Percentiles rank a stretch among this genome's conserved stretches.
Evolutionary conservation across 2,797 vertebrate species (phyloP).

Genomic region (Manis javanica): DNA sequence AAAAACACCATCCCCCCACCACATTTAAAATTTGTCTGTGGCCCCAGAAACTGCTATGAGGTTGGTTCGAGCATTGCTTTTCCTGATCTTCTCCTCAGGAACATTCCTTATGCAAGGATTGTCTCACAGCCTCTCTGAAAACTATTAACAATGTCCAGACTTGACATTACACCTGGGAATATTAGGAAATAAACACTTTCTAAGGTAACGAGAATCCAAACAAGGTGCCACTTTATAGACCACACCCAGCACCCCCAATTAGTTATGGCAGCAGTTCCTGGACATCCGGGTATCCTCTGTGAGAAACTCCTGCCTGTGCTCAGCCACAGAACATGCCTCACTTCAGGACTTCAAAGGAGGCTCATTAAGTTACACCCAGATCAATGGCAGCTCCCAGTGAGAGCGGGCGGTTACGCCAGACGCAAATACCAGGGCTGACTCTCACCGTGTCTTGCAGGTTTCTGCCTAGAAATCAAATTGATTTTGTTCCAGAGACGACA

Average conservation of each 20-base stretch:
- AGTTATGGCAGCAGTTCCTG: background rate
- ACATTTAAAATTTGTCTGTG: background rate
- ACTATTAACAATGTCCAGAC: background rate
- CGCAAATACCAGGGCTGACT: constrained; percentile 65
- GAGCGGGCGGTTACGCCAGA: constrained; percentile 40
- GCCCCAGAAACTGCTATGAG: background rate
- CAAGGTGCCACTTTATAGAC: background rate
- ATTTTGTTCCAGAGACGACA: constrained; percentile 88
- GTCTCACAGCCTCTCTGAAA: background rate
- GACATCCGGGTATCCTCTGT: fast-evolving
- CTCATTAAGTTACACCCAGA: background rate
- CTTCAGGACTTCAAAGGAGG: background rate
- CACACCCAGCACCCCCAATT: background rate
- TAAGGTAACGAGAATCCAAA: constrained; percentile 29
- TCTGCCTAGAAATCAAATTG: constrained; percentile 91
- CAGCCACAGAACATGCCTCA: background rate
- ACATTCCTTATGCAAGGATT: background rate
- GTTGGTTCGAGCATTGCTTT: background rate
- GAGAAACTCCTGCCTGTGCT: background rate
- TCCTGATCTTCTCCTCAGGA: background rate
- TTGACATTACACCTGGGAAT: background rate
- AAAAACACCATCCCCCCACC: background rate
- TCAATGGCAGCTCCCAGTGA: constrained; percentile 36
- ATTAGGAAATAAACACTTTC: constrained; percentile 6
- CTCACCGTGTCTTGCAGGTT: constrained; percentile 85